Evolutionary conservation across 2,888 invertebrate genomes (phyloP).

Genomic region (Hydrotaea cyrtoneurina): DNA sequence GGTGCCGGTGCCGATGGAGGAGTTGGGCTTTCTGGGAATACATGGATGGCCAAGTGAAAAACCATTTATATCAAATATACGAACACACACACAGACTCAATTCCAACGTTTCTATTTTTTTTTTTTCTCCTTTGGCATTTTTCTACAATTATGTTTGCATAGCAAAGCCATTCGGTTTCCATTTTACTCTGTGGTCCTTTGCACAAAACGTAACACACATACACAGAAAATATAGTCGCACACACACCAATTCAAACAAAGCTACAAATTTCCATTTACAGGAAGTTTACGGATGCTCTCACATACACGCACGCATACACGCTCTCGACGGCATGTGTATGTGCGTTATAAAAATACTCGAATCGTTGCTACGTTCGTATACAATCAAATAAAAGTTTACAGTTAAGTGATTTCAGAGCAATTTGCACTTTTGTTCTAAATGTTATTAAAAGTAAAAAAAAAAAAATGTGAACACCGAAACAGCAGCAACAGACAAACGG

Average conservation of each 20-base stretch:
- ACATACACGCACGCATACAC: neutral
- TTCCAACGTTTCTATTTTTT: neutral
- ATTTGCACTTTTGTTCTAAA: constrained; percentile 74
- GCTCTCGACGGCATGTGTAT: neutral
- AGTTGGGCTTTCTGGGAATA: neutral
- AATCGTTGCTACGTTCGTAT: neutral
- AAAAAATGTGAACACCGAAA: constrained; percentile 51
- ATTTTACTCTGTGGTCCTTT: constrained; percentile 1
- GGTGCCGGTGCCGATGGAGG: neutral
- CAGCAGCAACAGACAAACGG: neutral
- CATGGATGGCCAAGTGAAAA: constrained; percentile 21
- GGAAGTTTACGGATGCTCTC: constrained; percentile 33
- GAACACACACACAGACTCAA: constrained; percentile 1
- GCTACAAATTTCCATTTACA: constrained; percentile 27
- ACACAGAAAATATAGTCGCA: neutral
- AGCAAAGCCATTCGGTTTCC: constrained; percentile 60
- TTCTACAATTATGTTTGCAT: constrained; percentile 67
- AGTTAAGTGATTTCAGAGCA: constrained; percentile 77
- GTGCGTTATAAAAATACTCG: neutral
- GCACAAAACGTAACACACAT: neutral
- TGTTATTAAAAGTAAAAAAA: constrained; percentile 62
- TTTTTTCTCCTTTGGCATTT: constrained; percentile 51
- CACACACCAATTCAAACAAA: neutral
- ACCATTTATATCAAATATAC: constrained; percentile 52
- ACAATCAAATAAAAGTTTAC: constrained; percentile 74